Conservation (phyloP, 2,797 vertebrate species). For the Neostethus bicornis region DNA sequence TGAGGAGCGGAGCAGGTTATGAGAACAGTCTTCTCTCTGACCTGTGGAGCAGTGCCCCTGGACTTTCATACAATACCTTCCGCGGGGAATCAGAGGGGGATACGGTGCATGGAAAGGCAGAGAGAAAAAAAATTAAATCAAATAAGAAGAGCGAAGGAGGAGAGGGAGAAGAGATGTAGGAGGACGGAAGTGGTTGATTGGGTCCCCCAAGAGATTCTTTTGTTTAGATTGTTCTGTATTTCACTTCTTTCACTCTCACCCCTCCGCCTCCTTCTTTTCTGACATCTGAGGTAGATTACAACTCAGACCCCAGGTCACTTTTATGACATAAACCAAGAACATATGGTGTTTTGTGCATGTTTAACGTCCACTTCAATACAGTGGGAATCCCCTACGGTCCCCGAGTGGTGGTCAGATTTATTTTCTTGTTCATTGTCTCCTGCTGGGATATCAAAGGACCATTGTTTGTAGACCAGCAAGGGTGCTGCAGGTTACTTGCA, state of each 20-base stretch:
- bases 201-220: slow-evolving; percentile 71
- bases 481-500: slow-evolving; percentile 78
- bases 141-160: slow-evolving; percentile 72
- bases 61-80: slow-evolving; percentile 77
- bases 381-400: slow-evolving; percentile 78
- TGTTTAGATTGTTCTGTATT: slow-evolving; percentile 77
- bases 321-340: slow-evolving; percentile 80
- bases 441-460: slow-evolving; percentile 82
- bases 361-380: slow-evolving; percentile 56
- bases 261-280: slow-evolving; percentile 56
- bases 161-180: slow-evolving; percentile 68
- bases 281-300: slow-evolving; percentile 82
- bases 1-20: slow-evolving; percentile 74
- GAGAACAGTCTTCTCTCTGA: slow-evolving; percentile 79
- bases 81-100: slow-evolving; percentile 67
- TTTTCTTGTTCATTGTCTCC: slow-evolving; percentile 85
- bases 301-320: slow-evolving; percentile 76
- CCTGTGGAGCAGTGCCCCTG: slow-evolving; percentile 74
- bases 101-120: slow-evolving; percentile 75
- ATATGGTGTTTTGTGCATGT: slow-evolving; percentile 64
- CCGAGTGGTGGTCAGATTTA: slow-evolving; percentile 80
- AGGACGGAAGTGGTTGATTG: slow-evolving; percentile 81
- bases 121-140: slow-evolving; percentile 70
- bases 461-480: slow-evolving; percentile 81
- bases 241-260: slow-evolving; percentile 66